Evolutionary conservation across 2,888 invertebrate genomes (phyloP).

Genomic region (Brachypterus glaber): DNA sequence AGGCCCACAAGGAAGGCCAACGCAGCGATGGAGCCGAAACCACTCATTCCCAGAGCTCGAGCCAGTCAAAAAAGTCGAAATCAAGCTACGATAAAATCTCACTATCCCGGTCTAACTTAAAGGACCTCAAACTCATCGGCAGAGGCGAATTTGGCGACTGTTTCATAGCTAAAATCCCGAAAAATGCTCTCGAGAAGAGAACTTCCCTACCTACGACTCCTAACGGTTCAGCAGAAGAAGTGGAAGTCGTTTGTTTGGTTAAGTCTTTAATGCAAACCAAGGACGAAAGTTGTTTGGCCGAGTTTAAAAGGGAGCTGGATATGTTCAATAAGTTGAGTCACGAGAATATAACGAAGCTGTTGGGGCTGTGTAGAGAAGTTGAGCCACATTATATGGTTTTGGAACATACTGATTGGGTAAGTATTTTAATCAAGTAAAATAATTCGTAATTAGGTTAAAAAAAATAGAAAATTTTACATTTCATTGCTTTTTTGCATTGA

Average conservation of each 20-base stretch:
- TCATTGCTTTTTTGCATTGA: no score
- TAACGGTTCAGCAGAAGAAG: slow-evolving; percentile 33
- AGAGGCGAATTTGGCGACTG: slow-evolving; percentile 92
- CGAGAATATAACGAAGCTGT: slow-evolving; percentile 66
- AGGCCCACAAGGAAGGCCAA: slow-evolving; percentile 49
- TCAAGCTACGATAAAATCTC: slow-evolving; percentile 65
- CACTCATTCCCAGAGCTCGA: slow-evolving; percentile 47
- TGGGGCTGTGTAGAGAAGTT: slow-evolving; percentile 72
- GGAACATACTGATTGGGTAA: slow-evolving; percentile 89
- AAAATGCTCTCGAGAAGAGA: slow-evolving; percentile 29
- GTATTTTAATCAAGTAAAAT: no score
- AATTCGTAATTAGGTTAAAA: no score
- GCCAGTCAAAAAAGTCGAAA: slow-evolving; percentile 52
- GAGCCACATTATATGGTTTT: slow-evolving; percentile 84
- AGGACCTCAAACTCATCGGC: slow-evolving; percentile 54
- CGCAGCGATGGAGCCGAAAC: slow-evolving; percentile 60
- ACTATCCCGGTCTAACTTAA: slow-evolving; percentile 62
- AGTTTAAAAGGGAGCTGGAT: slow-evolving; percentile 84
- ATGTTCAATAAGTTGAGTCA: slow-evolving; percentile 76
- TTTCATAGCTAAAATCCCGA: slow-evolving; percentile 57
- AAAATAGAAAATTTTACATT: no score
- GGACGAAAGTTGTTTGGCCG: slow-evolving; percentile 67
- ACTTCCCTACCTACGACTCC: slow-evolving; percentile 28
- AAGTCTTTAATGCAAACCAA: slow-evolving; percentile 68
- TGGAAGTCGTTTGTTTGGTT: slow-evolving; percentile 54